Evolutionary conservation across 2,888 invertebrate species (phyloP).

Genomic region (Seira sanloemensis): DNA sequence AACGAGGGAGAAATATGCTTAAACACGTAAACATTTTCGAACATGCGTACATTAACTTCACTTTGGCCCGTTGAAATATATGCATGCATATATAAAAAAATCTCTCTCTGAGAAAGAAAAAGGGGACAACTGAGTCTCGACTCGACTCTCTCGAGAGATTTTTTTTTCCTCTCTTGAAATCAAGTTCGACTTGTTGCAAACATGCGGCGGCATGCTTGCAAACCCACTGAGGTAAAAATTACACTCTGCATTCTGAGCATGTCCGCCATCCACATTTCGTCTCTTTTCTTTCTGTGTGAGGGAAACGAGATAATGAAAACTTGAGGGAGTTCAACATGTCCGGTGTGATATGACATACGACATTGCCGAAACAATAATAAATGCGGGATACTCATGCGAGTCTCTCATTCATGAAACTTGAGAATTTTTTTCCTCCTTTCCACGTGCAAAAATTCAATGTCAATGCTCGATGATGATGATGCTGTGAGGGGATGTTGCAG

Average conservation of each 20-base stretch:
- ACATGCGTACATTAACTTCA: slow-evolving; percentile 16
- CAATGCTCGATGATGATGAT: too few relatives aligned
- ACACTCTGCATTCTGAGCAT: too few relatives aligned
- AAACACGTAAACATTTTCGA: not conserved
- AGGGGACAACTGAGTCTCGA: slow-evolving; percentile 57
- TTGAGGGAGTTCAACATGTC: too few relatives aligned
- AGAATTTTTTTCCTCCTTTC: too few relatives aligned
- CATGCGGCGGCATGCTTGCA: not conserved
- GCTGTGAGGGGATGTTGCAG: too few relatives aligned
- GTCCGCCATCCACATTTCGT: too few relatives aligned
- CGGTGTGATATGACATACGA: not conserved
- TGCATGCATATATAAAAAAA: too few relatives aligned
- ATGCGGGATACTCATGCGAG: too few relatives aligned
- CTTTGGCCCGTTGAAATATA: slow-evolving; percentile 10
- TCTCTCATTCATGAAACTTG: too few relatives aligned
- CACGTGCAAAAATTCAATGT: too few relatives aligned
- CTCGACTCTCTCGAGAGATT: too few relatives aligned
- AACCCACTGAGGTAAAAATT: not conserved
- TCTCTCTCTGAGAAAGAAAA: slow-evolving; percentile 34
- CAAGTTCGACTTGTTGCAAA: slow-evolving; percentile 32
- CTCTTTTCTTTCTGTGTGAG: not conserved
- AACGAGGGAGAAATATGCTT: not conserved
- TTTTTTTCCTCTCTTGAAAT: too few relatives aligned
- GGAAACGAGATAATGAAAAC: not conserved
- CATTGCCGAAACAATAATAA: not conserved